Evolutionary conservation across 2,797 vertebrate species (phyloP).

Genomic region (Cirrhinus molitorella): DNA sequence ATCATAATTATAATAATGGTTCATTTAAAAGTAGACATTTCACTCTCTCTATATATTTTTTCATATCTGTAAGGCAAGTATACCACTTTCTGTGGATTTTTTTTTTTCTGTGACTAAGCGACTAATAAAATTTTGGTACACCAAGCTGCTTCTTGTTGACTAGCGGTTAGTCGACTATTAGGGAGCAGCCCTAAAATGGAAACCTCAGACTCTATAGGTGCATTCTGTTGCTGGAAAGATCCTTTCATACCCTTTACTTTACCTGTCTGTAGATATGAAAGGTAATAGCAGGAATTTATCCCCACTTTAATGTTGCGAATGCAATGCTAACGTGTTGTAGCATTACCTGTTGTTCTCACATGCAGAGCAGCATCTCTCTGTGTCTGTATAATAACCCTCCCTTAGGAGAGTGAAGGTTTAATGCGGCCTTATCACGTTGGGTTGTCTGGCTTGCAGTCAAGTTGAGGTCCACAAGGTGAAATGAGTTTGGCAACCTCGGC

Average conservation of each 20-base stretch:
- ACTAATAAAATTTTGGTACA: too few species aligned
- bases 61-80: too few species aligned
- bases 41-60: too few species aligned
- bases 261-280: conserved; percentile 14
- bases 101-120: too few species aligned
- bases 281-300: conserved; percentile 2
- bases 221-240: not conserved
- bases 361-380: conserved; percentile 77
- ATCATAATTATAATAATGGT: too few species aligned
- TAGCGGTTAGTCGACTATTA: too few species aligned
- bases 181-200: too few species aligned
- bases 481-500: conserved; percentile 86
- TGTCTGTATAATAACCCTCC: conserved; percentile 81
- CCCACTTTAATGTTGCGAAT: conserved; percentile 12
- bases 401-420: conserved; percentile 78
- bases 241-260: not conserved
- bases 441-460: conserved; percentile 83
- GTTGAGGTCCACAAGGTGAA: conserved; percentile 83
- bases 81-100: too few species aligned
- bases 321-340: conserved; percentile 68
- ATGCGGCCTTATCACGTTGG: conserved; percentile 82
- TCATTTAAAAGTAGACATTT: too few species aligned
- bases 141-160: too few species aligned
- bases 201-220: too few species aligned
- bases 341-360: conserved; percentile 82